These are phyloP conservation scores for Anodontia alba DNA, from an alignment of 2,888 invertebrate genomes.

Conservation along the genomic window DNA sequence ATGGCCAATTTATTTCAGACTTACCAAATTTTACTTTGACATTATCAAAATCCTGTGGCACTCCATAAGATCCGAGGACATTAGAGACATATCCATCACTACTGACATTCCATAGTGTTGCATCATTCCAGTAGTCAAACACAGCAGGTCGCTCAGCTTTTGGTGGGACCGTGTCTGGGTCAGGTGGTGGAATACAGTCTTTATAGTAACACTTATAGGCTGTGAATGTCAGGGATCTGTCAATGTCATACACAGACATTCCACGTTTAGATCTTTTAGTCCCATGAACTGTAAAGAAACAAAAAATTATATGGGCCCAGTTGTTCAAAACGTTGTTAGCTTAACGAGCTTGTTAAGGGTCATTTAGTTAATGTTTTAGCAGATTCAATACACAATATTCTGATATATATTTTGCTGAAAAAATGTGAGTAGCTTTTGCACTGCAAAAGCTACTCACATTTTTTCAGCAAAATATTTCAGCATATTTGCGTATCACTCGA, in stretches of 20 bases:
- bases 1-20: no score
- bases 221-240: constrained; percentile 36
- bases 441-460: no score
- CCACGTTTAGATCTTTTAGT: constrained; percentile 33
- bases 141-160: constrained; percentile 42
- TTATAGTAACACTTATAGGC: constrained; percentile 71
- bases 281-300: constrained; percentile 48
- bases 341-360: no score
- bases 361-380: no score
- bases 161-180: constrained; percentile 66
- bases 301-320: no score
- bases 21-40: constrained; percentile 60
- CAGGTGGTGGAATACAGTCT: constrained; percentile 77
- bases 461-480: no score
- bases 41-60: constrained; percentile 66
- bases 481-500: no score
- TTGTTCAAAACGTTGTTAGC: no score
- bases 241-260: constrained; percentile 15
- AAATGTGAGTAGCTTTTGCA: no score
- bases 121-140: constrained; percentile 63
- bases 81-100: constrained; percentile 59
- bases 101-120: constrained; percentile 57
- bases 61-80: constrained; percentile 55
- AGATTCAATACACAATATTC: no score
- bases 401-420: no score